Conservation (phyloP, 2,113 vertebrate species). For the Salvelinus alpinus region DNA sequence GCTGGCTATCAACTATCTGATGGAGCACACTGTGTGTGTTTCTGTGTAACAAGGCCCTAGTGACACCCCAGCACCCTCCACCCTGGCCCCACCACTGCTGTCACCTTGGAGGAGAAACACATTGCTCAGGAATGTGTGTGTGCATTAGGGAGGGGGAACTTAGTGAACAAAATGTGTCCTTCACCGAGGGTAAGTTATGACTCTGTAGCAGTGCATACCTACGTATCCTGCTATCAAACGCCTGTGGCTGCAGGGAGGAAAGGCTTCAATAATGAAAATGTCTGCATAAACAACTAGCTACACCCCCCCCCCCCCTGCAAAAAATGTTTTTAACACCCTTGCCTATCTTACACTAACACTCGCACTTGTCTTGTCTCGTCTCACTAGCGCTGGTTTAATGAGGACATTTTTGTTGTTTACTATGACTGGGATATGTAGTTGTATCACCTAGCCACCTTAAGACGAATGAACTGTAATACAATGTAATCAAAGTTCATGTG, state of each 20-base stretch:
- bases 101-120: constrained; percentile 10
- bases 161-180: constrained; percentile 55
- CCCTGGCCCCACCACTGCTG: background rate
- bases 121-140: constrained; percentile 13
- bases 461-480: too few species aligned
- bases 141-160: background rate
- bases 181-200: constrained; percentile 60
- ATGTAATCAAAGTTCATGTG: too few species aligned
- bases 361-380: too few species aligned
- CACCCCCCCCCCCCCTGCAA: background rate
- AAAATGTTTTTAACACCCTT: background rate
- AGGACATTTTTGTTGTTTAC: too few species aligned
- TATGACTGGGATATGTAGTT: too few species aligned
- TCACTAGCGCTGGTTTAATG: too few species aligned
- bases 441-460: background rate
- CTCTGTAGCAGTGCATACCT: constrained; percentile 53
- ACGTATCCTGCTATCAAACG: constrained; percentile 53
- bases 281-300: constrained; percentile 27
- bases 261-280: constrained; percentile 61
- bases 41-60: background rate
- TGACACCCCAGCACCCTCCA: background rate
- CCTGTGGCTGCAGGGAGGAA: constrained; percentile 52
- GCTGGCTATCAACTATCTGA: background rate
- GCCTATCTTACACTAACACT: background rate
- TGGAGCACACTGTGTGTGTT: background rate